phyloP scores from a whole-genome alignment of 2,888 invertebrate genomes.

The Syritta pipiens region DNA sequence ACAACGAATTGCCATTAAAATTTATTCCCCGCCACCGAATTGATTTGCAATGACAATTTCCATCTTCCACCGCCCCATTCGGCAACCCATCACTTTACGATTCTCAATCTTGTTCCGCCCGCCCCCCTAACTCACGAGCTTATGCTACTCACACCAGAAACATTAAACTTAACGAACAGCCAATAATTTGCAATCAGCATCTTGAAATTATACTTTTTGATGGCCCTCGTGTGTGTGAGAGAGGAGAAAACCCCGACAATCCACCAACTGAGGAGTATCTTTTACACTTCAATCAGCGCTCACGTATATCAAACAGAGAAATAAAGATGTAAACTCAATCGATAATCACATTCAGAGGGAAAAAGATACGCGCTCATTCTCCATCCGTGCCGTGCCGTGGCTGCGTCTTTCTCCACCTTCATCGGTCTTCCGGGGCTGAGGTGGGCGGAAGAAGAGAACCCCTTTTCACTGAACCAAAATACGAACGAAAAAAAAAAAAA shows the following conservation, averaged over 20 bases:
- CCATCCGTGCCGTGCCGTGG: slow-evolving; percentile 2
- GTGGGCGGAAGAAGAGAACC: no score
- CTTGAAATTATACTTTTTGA: slow-evolving; percentile 25
- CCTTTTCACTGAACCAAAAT: neutral
- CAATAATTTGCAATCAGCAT: slow-evolving; percentile 50
- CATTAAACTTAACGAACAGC: no score
- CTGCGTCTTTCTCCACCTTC: neutral
- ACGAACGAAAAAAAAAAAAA: neutral
- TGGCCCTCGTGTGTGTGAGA: neutral
- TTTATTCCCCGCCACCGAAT: slow-evolving; percentile 24
- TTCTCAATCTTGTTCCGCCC: neutral
- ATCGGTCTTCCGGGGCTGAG: neutral
- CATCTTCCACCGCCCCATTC: no score
- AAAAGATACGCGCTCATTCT: no score
- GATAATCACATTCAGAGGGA: slow-evolving; percentile 21
- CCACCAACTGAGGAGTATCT: slow-evolving; percentile 17
- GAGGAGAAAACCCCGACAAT: neutral
- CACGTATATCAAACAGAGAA: slow-evolving; percentile 8
- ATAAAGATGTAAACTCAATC: slow-evolving; percentile 44
- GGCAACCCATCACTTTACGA: no score
- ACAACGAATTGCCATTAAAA: slow-evolving; percentile 31
- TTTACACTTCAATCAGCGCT: slow-evolving; percentile 35
- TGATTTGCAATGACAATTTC: slow-evolving; percentile 32
- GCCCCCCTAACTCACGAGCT: no score
- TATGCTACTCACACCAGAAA: no score